phyloP scores from a whole-genome alignment of 2,888 invertebrate genomes.

The Cephus pygmeus region DNA sequence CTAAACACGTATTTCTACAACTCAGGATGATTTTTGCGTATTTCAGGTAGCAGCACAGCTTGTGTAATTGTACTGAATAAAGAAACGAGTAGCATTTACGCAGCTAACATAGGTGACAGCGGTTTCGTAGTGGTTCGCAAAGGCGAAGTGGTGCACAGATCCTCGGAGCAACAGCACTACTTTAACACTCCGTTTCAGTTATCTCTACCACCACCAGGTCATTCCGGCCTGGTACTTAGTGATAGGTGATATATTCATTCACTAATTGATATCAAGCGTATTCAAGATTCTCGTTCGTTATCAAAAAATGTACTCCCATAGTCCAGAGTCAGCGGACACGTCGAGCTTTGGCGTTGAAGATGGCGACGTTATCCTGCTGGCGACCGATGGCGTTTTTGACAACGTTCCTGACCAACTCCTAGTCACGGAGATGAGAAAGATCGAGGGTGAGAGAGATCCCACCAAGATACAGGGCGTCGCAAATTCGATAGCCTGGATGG shows the following conservation, averaged over 20 bases:
- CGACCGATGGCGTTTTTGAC: slow-evolving; percentile 98
- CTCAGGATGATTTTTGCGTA: neutral
- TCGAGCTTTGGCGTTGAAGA: slow-evolving; percentile 89
- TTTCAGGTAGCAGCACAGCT: slow-evolving; percentile 94
- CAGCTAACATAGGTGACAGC: slow-evolving; percentile 99
- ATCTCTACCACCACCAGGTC: slow-evolving; percentile 91
- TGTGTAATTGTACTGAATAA: slow-evolving; percentile 95
- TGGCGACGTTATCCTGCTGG: slow-evolving; percentile 94
- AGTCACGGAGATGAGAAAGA: slow-evolving; percentile 83
- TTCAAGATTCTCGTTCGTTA: neutral
- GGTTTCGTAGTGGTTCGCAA: slow-evolving; percentile 93
- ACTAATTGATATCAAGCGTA: neutral
- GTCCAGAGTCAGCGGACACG: slow-evolving; percentile 92
- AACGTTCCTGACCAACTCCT: slow-evolving; percentile 94
- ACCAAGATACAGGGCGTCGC: slow-evolving; percentile 88
- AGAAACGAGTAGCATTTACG: slow-evolving; percentile 89
- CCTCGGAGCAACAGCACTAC: slow-evolving; percentile 98
- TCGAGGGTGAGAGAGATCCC: slow-evolving; percentile 79
- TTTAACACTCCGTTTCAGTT: slow-evolving; percentile 99
- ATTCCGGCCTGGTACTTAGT: slow-evolving; percentile 86
- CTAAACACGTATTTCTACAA: neutral
- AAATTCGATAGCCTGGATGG: slow-evolving; percentile 95
- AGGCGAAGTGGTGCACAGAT: slow-evolving; percentile 89
- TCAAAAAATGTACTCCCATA: slow-evolving; percentile 54
- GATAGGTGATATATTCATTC: slow-evolving; percentile 74